Percentiles rank a stretch among this genome's conserved stretches.
Evolutionary conservation across 2,888 invertebrate species (phyloP).

Genomic region (Drosophila fungiperda): DNA sequence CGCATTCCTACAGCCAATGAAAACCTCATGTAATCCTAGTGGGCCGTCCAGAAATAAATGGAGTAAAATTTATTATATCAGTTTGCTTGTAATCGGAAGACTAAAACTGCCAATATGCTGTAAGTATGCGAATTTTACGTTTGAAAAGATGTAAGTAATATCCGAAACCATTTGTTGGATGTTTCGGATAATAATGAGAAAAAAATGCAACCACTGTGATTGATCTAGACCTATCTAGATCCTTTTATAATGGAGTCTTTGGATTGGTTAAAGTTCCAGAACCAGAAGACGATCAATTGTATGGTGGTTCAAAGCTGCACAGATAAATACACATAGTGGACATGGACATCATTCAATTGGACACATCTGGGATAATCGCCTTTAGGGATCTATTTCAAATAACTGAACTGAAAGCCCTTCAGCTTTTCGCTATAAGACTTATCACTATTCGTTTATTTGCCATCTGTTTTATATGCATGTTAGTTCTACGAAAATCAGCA

Average conservation of each 20-base stretch:
- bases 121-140: constrained; percentile 11
- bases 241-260: neutral
- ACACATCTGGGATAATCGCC: accelerated
- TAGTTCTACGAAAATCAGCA: neutral
- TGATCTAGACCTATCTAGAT: neutral
- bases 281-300: neutral
- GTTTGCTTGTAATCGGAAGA: constrained; percentile 3
- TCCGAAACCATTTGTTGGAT: neutral
- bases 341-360: neutral
- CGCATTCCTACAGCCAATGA: neutral
- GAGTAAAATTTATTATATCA: neutral
- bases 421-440: neutral
- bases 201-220: neutral
- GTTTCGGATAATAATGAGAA: neutral
- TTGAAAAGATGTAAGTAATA: neutral
- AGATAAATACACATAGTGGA: neutral
- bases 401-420: neutral
- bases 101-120: neutral
- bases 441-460: neutral
- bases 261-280: neutral
- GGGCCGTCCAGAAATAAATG: neutral
- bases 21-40: constrained; percentile 11
- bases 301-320: neutral
- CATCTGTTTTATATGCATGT: neutral
- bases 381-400: neutral